A percentile compares a stretch with the other conserved stretches of the same genome.
phyloP scores from a whole-genome alignment of 2,113 vertebrate genomes.

The Limanda limanda region DNA sequence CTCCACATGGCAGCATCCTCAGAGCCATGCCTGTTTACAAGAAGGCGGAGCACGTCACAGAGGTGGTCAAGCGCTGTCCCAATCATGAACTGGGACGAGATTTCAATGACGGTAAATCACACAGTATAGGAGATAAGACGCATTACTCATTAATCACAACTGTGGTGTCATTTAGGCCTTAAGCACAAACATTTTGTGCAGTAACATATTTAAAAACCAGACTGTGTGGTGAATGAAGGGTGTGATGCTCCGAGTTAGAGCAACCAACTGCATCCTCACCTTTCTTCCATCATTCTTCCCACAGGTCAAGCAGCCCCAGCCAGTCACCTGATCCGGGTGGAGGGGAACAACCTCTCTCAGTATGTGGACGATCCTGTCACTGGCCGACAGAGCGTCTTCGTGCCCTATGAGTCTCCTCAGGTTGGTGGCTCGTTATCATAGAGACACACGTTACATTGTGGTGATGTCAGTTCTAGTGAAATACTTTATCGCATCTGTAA shows the following conservation, averaged over 20 bases:
- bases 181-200: background rate
- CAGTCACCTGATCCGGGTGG: constrained; percentile 96
- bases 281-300: constrained; percentile 46
- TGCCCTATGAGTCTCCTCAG: constrained; percentile 96
- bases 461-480: background rate
- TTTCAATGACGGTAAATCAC: constrained; percentile 91
- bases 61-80: constrained; percentile 97
- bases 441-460: background rate
- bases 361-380: constrained; percentile 96
- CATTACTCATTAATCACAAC: background rate
- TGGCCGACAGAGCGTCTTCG: constrained; percentile 93
- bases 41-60: constrained; percentile 97
- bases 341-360: constrained; percentile 94
- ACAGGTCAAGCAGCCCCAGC: constrained; percentile 93
- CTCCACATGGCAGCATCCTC: constrained; percentile 91
- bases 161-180: background rate
- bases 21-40: constrained; percentile 98
- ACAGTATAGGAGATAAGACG: background rate
- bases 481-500: constrained; percentile 25
- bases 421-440: constrained; percentile 74
- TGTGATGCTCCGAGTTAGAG: background rate
- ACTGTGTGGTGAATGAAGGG: too few species aligned
- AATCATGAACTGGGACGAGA: constrained; percentile 97
- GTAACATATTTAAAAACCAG: background rate
- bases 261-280: background rate